Evolutionary conservation across 1,140 invertebrate genomes (phyloP).

Genomic region (Oryctes rhinoceros): DNA sequence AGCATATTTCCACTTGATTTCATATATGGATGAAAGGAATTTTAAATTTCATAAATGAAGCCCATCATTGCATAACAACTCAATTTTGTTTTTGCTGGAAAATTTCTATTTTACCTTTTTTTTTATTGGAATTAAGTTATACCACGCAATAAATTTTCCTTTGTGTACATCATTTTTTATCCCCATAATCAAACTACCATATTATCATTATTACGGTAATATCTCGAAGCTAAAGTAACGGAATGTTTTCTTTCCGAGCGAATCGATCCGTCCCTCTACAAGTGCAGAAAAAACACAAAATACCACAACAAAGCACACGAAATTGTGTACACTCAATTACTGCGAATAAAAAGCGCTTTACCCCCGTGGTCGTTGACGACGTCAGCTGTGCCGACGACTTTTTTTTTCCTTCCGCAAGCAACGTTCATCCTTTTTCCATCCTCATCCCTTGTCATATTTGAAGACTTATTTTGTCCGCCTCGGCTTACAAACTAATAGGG

Average conservation of each 20-base stretch:
- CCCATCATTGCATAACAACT: too few relatives aligned
- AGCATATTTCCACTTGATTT: too few relatives aligned
- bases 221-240: too few relatives aligned
- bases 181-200: too few relatives aligned
- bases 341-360: slow-evolving; percentile 3
- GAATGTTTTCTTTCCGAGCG: background rate
- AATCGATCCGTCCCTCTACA: background rate
- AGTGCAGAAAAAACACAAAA: background rate
- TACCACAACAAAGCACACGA: background rate
- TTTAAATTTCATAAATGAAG: too few relatives aligned
- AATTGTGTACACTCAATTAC: slow-evolving; percentile 13
- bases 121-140: too few relatives aligned
- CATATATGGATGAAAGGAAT: too few relatives aligned
- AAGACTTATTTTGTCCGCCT: background rate
- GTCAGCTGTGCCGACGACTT: background rate
- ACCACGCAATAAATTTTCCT: too few relatives aligned
- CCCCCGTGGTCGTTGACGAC: background rate
- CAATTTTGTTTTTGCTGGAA: too few relatives aligned
- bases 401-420: background rate
- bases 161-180: too few relatives aligned
- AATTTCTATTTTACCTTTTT: too few relatives aligned
- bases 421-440: background rate
- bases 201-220: too few relatives aligned
- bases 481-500: background rate
- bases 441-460: background rate